Evolutionary conservation across 2,888 invertebrate species (phyloP).

Genomic region (Parnassius glacialis): DNA sequence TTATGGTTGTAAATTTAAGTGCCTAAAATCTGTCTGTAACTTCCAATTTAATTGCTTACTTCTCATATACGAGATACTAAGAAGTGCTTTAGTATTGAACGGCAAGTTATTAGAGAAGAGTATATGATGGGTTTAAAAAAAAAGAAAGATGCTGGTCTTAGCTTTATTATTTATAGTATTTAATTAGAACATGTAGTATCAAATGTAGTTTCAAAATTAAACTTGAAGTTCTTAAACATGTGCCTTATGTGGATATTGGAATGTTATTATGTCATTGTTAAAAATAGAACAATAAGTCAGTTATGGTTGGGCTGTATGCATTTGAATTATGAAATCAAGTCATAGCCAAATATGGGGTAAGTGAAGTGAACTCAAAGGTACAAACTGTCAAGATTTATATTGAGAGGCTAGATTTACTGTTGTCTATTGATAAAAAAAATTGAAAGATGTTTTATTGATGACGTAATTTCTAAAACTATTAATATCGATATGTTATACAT

Average conservation of each 20-base stretch:
- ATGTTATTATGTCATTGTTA: conserved; percentile 20
- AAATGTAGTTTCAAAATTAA: conserved; percentile 11
- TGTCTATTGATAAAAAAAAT: conserved; percentile 2
- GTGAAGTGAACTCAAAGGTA: conserved; percentile 5
- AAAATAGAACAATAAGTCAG: conserved; percentile 21
- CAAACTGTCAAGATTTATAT: conserved; percentile 16
- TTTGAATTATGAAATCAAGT: conserved; percentile 22
- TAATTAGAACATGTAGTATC: conserved; percentile 33
- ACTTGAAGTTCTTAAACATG: conserved; percentile 19
- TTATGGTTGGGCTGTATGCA: conserved; percentile 11
- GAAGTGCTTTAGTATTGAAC: conserved; percentile 36
- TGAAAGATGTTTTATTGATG: conserved; percentile 5
- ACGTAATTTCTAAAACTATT: too few relatives aligned
- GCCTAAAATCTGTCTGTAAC: conserved; percentile 68
- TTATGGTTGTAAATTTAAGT: conserved; percentile 58
- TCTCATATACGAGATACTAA: conserved; percentile 37
- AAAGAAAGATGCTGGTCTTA: conserved; percentile 58
- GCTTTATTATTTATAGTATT: conserved; percentile 64
- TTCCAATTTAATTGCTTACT: conserved; percentile 40
- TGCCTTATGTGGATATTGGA: conserved; percentile 22
- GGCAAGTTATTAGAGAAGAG: conserved; percentile 32
- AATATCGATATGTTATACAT: too few relatives aligned
- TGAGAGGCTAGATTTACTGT: conserved; percentile 22
- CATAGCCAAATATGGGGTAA: conserved; percentile 3
- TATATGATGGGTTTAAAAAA: conserved; percentile 28